Conservation (phyloP, 2,113 vertebrate genomes). For the Melierax canorus region DNA sequence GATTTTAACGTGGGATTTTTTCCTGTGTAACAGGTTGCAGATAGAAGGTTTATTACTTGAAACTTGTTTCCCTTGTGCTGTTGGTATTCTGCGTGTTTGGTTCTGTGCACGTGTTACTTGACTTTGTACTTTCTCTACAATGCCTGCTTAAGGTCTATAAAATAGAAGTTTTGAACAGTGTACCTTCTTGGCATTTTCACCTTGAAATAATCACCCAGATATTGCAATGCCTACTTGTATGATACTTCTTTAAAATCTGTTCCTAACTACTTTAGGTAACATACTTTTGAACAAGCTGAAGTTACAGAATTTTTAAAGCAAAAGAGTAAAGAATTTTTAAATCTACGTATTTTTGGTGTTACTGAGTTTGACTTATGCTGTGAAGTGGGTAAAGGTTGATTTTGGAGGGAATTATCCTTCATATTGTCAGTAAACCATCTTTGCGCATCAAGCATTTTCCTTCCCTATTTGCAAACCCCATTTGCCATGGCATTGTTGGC, state of each 20-base stretch:
- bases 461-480: not conserved
- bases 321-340: not conserved
- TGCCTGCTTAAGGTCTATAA: not conserved
- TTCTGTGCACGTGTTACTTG: not conserved
- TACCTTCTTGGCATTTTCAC: not conserved
- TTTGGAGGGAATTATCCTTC: not conserved
- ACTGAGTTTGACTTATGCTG: not conserved
- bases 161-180: rapidly evolving
- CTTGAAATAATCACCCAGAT: not conserved
- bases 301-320: not conserved
- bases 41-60: not conserved
- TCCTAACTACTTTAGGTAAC: not conserved
- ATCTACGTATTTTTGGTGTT: not conserved
- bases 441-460: not conserved
- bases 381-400: not conserved
- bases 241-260: not conserved
- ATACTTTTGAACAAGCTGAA: not conserved
- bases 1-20: not conserved
- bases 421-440: not conserved
- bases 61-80: not conserved
- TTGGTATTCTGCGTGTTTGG: not conserved
- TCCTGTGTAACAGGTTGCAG: not conserved
- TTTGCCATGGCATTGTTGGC: rapidly evolving
- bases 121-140: not conserved
- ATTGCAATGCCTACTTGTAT: rapidly evolving